Evolutionary conservation across 2,888 invertebrate species (phyloP), one percentile per base, ranked within the genome.

Genomic region (Cremastobaeus sp.): DNA sequence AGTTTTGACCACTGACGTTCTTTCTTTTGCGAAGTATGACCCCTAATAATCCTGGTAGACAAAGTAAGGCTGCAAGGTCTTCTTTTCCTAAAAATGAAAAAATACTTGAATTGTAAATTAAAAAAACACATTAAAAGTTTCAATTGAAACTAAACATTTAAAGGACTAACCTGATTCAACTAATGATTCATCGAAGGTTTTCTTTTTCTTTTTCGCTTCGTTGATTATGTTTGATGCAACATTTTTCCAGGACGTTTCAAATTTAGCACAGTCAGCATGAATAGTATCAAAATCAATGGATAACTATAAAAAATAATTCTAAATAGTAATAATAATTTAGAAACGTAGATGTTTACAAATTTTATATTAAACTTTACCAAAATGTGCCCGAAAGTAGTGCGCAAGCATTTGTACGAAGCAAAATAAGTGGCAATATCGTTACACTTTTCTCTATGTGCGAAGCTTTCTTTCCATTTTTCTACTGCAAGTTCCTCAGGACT

Each of bases 201-300:
- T 43, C 25, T 11, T 28, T 28, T 6, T 45, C 2, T 25, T 45
- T 45, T 9, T 45, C 4, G 25, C 25, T 45, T 45, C 25, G 1
- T 8, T 45, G 28, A 45, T 45, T 3, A 45, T 14, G 25, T 2
- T 2, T 1, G 45, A 25, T 14, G 45, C 25, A 45, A 8, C 8
- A 9, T 8, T 14, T 25, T 45, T 3, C 45, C 45, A 45, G 4
- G 45, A 45, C 25, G 45, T 45, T 45, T 45, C 9, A 12, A 45
- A 28, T 8, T 28, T 15, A 3, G 1, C 25, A 45, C 25, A 45
- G 2, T 45, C 45, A 8, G 45, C 2, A 9, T 45, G 15, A 14
- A 45, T 45, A 6, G 28, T 45, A 45, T 45, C 14, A 28, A 45
- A 45, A 45, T 45, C 45, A 1, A 45, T 45, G 12, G 45, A 45